phyloP scores from a whole-genome alignment of 92 coral and sea anemone species.

The Bergia sp. region DNA sequence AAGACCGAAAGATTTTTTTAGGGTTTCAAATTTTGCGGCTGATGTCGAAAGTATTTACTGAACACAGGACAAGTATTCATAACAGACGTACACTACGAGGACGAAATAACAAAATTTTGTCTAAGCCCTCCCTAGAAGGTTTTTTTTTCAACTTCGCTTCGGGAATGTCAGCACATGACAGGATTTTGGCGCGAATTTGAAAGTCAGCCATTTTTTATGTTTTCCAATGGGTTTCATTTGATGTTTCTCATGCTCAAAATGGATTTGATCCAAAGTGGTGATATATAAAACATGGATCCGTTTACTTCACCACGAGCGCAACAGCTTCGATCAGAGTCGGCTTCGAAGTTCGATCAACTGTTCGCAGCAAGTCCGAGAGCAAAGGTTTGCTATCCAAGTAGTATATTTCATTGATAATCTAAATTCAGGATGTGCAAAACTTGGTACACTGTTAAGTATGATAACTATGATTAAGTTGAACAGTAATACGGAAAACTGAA shows the following conservation, averaged over 20 bases:
- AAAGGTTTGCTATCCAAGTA: conserved; percentile 51
- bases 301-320: not conserved
- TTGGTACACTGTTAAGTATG: too few species aligned
- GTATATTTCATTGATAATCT: not conserved
- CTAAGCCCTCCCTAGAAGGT: conserved; percentile 6
- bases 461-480: too few species aligned
- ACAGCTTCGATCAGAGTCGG: not conserved
- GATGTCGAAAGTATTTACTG: not conserved
- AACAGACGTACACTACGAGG: not conserved
- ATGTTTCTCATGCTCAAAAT: not conserved
- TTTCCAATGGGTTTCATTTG: not conserved
- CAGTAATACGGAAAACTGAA: too few species aligned
- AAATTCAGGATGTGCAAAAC: too few species aligned
- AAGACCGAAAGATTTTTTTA: not conserved
- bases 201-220: not conserved
- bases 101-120: not conserved
- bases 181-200: conserved; percentile 27
- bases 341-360: conserved; percentile 61
- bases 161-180: not conserved
- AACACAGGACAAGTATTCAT: not conserved
- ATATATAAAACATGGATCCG: not conserved
- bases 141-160: not conserved
- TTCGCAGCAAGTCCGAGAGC: conserved; percentile 87
- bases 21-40: not conserved
- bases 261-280: conserved; percentile 12